Conservation (phyloP, 1,140 invertebrate species). For the Akabosia matsudoensis region DNA sequence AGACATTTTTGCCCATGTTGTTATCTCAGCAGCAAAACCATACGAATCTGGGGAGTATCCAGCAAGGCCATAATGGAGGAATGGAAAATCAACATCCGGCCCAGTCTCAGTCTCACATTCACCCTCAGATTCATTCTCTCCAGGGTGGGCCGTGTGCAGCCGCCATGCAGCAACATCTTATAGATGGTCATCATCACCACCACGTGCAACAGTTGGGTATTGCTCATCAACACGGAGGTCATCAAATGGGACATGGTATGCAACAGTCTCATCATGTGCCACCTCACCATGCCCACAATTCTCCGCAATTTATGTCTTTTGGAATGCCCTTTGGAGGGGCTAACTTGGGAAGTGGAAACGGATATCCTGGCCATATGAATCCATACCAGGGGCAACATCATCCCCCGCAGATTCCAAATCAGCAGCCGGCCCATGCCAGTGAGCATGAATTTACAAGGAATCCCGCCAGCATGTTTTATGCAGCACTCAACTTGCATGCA, state of each 20-base stretch:
- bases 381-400: background rate
- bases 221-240: background rate
- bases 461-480: background rate
- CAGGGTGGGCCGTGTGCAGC: background rate
- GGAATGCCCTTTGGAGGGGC: background rate
- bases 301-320: background rate
- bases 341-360: background rate
- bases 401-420: background rate
- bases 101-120: background rate
- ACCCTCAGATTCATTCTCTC: background rate
- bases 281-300: background rate
- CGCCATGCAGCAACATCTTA: background rate
- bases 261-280: background rate
- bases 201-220: background rate
- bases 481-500: background rate
- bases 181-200: background rate
- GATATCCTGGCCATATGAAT: background rate
- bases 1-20: too few relatives aligned
- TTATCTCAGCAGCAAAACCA: background rate
- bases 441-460: background rate
- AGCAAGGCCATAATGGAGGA: too few relatives aligned
- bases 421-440: background rate
- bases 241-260: background rate
- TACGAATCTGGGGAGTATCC: background rate
- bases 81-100: background rate